Base-by-base conservation (phyloP, 2,888 invertebrate genomes). In the Leptothorax acervorum region DNA sequence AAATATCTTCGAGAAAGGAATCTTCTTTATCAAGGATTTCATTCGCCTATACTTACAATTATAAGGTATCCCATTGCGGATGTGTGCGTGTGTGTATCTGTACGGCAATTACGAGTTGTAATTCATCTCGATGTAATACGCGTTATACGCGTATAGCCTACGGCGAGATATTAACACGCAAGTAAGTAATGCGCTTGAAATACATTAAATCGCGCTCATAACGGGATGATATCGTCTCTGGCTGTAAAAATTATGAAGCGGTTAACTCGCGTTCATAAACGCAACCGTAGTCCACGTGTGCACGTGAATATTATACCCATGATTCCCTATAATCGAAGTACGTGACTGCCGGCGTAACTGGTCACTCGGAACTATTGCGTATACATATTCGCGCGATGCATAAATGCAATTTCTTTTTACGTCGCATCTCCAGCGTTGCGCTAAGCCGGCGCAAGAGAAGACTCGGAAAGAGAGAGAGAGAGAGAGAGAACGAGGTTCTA, bases 341-440 rank as follows among this genome's bases (percentile, higher is more conserved):
- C 83, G 85, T 81, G 85, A 82, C 63, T 45, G 70, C 48, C 70
- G 78, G 68, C 76, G 70, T 83, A 87, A 88, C 85, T 79, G 86
- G 85, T 87, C 83, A 85, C 81, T 66, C 73, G 42, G 68, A 73
- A 74, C 53, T 42, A 63, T 45, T 68, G n/a, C 62, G 55, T 55
- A 70, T 23, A 23, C 8, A 8, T 57, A 78, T 79, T 23, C 28
- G 51, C 60, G 60, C 79, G 79, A 60, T 51, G 79, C 35, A 28
- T 18, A 39, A 81, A 63, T 51, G 60, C 18, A 23, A 60, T 60
- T 71, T 81, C 79, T 81, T 71, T 71, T 68, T 23, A 28, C 12
- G 42, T 42, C 66, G 39, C 12, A 18, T 35, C 39, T n/a, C 31
- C 35, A 1, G 31, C 51, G 12, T 31, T n/a, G 23, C 55, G 66